A percentile compares a stretch with the other conserved stretches of the same genome.
Conservation (phyloP, 2,797 vertebrate genomes). For the Cossypha caffra region DNA sequence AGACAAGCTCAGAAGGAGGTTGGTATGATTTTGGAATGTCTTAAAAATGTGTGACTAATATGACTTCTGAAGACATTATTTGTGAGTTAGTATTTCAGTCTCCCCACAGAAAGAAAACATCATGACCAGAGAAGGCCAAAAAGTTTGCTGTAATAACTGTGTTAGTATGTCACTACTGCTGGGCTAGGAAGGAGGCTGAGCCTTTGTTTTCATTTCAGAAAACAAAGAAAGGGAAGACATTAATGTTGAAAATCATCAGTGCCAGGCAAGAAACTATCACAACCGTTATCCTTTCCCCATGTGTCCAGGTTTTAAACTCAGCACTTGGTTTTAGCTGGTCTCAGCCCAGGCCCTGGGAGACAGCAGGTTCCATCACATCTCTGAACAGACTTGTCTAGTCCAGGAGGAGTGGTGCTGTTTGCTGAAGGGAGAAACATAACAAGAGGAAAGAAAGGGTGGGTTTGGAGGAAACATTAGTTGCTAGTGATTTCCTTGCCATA, state of each 20-base stretch:
- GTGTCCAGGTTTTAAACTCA: not conserved
- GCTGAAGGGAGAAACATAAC: not conserved
- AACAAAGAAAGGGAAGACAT: conserved; percentile 1
- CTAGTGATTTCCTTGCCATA: not conserved
- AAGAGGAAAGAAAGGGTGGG: not conserved
- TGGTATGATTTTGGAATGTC: conserved; percentile 78
- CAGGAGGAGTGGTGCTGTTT: conserved; percentile 6
- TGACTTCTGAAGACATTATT: conserved; percentile 76
- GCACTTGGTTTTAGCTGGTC: not conserved
- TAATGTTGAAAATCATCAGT: not conserved
- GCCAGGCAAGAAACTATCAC: not conserved
- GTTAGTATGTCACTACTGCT: conserved; percentile 53
- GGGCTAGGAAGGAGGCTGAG: conserved; percentile 1
- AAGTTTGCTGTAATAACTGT: conserved; percentile 64
- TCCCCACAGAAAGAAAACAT: conserved; percentile 71
- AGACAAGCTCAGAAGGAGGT: conserved; percentile 71
- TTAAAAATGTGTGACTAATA: conserved; percentile 87
- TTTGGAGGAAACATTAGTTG: not conserved
- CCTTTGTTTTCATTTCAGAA: conserved; percentile 27
- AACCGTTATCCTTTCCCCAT: not conserved
- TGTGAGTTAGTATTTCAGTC: conserved; percentile 70
- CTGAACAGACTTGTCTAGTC: not conserved
- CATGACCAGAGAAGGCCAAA: conserved; percentile 23
- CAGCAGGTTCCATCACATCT: not conserved
- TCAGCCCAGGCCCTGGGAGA: not conserved